Base-by-base conservation (phyloP, 2,888 invertebrate genomes). In the Pyrochroa serraticornis region DNA sequence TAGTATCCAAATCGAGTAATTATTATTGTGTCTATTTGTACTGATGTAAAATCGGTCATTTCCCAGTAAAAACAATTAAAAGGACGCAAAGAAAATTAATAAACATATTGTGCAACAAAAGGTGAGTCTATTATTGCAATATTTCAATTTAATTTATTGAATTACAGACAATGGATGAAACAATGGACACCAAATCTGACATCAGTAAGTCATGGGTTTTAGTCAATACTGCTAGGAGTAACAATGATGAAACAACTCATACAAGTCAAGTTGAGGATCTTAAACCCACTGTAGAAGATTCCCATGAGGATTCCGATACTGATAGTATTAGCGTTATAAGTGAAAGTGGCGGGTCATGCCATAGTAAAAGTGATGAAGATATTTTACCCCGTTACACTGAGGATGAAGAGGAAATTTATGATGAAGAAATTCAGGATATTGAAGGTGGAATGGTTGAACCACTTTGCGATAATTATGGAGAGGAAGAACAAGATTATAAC, bases 301-400 rank as follows among this genome's bases (percentile, higher is more conserved):
- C 38, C 2, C 37, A 57, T 7, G 9, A 6, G 5, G 60, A 61
- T 36, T 57, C 58, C 7, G 58, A 61, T 33, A 52, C 49, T 35
- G 61, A 61, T 41, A 56, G 61, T 45, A 54, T 61, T 34, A 61
- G 61, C 43, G 42, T 61, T 46, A 58, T 61, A 38, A 61, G 53
- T 42, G 61, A 58, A 31, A 49, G 56, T 42, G 49, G 56, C 6
- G 36, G 52, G 30, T 53, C 50, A 7, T 49, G 45, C 13, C 39
- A 53, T 6, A 35, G 22, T n/a, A 14, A 53, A 31, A 43, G 33
- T 12, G 56, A 53, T 22, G 61, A 61, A 9, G 53, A 58, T 34
- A 34, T 12, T 22, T 7, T 6, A 34, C 7, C 5, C 13, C 7
- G 7, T 6, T 6, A 38, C 9, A 9, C 12, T 39, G 12, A 8